phyloP scores from a whole-genome alignment of 2,113 vertebrate species.

The Rhegmatorhina hoffmannsi region DNA sequence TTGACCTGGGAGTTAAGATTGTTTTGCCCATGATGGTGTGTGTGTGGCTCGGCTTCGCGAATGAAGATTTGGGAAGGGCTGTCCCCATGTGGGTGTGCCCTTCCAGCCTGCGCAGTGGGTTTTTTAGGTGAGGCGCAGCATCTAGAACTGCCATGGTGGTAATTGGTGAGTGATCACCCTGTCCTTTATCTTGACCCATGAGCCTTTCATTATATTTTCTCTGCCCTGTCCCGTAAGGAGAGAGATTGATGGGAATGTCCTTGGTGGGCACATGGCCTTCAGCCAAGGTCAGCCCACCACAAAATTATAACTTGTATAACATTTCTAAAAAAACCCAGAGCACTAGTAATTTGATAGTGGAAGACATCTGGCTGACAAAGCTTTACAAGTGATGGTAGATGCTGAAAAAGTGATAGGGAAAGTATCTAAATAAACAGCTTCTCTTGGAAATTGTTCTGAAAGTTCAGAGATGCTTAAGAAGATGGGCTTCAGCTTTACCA shows the following conservation, averaged over 20 bases:
- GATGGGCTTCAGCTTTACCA: neutral
- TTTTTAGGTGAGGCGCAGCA: too few species aligned
- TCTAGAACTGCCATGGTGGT: neutral
- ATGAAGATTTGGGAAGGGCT: too few species aligned
- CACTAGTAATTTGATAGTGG: neutral
- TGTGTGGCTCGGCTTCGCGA: too few species aligned
- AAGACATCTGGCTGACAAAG: neutral
- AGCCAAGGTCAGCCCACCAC: neutral
- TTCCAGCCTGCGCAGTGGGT: too few species aligned
- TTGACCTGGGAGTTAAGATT: rapidly evolving
- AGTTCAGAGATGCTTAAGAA: neutral
- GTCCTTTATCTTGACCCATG: neutral
- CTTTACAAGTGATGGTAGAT: neutral
- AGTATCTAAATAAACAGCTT: neutral
- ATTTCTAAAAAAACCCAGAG: neutral
- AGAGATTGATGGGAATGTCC: neutral
- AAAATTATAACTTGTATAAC: neutral
- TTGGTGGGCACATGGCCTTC: neutral
- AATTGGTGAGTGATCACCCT: neutral
- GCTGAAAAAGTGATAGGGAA: neutral
- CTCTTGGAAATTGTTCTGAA: neutral
- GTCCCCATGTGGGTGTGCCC: too few species aligned
- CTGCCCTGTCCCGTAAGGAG: neutral
- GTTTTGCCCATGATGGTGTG: neutral
- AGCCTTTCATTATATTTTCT: neutral